A percentile compares a stretch with the other conserved stretches of the same genome.
Evolutionary conservation across 1,140 invertebrate genomes (phyloP).

Genomic region (Calliphora vicina): DNA sequence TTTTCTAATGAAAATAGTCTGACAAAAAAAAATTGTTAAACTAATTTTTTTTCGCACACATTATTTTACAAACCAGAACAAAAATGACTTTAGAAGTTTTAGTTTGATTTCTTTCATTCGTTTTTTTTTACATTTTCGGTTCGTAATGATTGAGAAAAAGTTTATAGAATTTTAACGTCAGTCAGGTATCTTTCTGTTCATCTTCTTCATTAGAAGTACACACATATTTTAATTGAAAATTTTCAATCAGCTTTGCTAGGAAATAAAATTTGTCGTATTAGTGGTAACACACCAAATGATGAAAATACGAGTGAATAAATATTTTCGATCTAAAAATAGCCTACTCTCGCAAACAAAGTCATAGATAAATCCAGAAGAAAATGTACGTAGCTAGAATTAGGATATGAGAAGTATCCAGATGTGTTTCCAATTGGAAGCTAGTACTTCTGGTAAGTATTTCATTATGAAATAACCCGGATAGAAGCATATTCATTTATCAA

Average conservation of each 20-base stretch:
- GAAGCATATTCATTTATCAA: too few species aligned
- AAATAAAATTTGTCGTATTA: background rate
- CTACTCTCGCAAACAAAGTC: too few species aligned
- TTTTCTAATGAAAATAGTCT: constrained; percentile 30
- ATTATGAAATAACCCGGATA: too few species aligned
- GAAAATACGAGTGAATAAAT: too few species aligned
- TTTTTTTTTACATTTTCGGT: background rate
- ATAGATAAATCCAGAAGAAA: too few species aligned
- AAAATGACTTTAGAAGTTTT: background rate
- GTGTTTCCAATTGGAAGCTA: too few species aligned
- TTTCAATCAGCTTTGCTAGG: background rate
- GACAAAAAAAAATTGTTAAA: background rate
- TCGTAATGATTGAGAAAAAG: background rate
- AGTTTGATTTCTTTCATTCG: too few species aligned
- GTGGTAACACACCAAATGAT: too few species aligned
- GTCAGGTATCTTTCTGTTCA: background rate
- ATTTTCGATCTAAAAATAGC: too few species aligned
- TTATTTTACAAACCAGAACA: background rate
- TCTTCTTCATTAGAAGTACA: background rate
- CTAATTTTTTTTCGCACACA: constrained; percentile 23
- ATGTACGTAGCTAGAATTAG: too few species aligned
- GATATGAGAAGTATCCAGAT: too few species aligned
- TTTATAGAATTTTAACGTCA: background rate
- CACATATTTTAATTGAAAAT: background rate
- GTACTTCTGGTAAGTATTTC: too few species aligned